phyloP scores from a whole-genome alignment of 2,888 invertebrate species.

The Protonemura montana region DNA sequence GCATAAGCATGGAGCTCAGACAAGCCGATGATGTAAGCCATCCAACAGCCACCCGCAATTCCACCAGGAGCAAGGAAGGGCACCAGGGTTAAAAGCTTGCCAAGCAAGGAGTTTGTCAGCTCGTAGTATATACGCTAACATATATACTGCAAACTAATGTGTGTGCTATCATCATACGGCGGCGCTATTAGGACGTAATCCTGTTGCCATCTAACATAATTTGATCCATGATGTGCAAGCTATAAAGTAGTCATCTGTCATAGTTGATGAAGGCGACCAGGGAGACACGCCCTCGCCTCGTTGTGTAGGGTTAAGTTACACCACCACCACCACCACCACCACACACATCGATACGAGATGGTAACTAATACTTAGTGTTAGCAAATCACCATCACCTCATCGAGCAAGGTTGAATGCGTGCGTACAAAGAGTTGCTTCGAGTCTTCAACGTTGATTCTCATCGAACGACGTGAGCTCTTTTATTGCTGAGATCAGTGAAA shows the following conservation, averaged over 20 bases:
- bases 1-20: not conserved
- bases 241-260: conserved; percentile 29
- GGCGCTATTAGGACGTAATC: not conserved
- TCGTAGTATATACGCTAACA: not conserved
- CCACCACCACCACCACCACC: not conserved
- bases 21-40: not conserved
- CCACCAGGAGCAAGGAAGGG: not conserved
- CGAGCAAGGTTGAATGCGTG: not conserved
- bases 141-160: not conserved
- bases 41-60: not conserved
- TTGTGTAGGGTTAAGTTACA: conserved; percentile 14
- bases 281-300: not conserved
- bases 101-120: not conserved
- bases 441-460: not conserved
- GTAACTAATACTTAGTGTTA: conserved; percentile 20
- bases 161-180: not conserved
- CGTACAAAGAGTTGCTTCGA: not conserved
- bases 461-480: not conserved
- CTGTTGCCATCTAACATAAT: conserved; percentile 20
- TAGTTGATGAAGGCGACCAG: not conserved
- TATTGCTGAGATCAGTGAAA: conserved; percentile 21
- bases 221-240: conserved; percentile 14
- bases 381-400: conserved; percentile 7
- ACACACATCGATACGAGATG: conserved; percentile 22
- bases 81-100: not conserved